Evolutionary conservation across 2,888 invertebrate genomes (phyloP), one percentile per base, ranked within the genome.

Genomic region (Cryptops parisi): DNA sequence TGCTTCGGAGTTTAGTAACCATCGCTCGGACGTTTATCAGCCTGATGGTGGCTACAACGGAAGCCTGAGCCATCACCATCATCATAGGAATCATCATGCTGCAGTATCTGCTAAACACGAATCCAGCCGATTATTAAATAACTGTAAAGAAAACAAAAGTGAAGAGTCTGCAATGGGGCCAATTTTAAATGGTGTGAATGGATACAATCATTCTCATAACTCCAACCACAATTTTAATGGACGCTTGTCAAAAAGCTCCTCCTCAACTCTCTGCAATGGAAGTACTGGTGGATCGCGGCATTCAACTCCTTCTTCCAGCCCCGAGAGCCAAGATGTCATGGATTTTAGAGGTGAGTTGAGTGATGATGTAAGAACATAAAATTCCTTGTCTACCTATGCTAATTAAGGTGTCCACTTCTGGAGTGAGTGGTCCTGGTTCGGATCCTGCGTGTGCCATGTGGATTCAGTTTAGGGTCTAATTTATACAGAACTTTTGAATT

Each of bases 221-320:
- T 33, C 33, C 15, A 33, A 33, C 15, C 33, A 15, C 6, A n/a
- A n/a, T n/a, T 15, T 33, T 15, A 33, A 33, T 33, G 33, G 33
- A 15, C 6, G 15, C 6, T 9, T 33, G 15, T 33, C 33, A 9
- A 33, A 15, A 9, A 9, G 9, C 15, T 33, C 33, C 15, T 46
- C 46, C 4, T 46, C 46, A 12, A 9, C 46, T 12, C 22, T 46
- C 17, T 46, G 46, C 46, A 46, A 23, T 25, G 46, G 46, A 23
- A 46, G 46, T 17, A 46, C 46, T 19, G 46, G 46, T 9, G 46
- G 46, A 9, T 46, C 46, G 9, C 12, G 46, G 15, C 46, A 46
- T 9, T 46, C 46, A 23, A 46, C 46, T 19, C 46, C 46, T 12
- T 46, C 46, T 9, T 46, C 46, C 5, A 46, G 46, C 25, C 46